Base-by-base conservation (phyloP, 2,797 vertebrate species). In the Heteromormyrus szaboi region DNA sequence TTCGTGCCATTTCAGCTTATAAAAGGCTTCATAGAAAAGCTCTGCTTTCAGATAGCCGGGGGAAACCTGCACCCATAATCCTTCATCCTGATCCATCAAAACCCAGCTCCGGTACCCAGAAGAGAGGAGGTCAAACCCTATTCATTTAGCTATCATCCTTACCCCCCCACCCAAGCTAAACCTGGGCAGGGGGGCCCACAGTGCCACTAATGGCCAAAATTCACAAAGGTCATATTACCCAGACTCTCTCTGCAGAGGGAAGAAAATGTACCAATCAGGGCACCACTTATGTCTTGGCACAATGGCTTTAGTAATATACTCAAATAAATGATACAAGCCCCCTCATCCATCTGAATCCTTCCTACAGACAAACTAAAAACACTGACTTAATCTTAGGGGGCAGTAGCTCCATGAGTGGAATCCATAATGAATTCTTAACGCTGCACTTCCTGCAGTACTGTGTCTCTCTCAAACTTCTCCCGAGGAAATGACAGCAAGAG, bases 41-140 rank as follows among this genome's bases (percentile, higher is more conserved):
- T 12, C 62, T 68, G 25, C 25, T 68, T 33, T 68, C 9, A 0
- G 25, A 33, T 12, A 14, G 62, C 0, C 0, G n/a, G 62, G 62
- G 62, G 62, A 4, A 33, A 29, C 8, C 3, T 12, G 62, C 12
- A 33, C 62, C 62, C 62, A 68, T 14, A 68, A 33, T 8, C 25
- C 11, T 68, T 68, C 11, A 68, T 14, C 62, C 25, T 68, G 3
- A 68, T 4, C 25, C 62, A 89, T 94, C 96, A 51, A 98, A 92
- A 37, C 93, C 94, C 0, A 96, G 93, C 87, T 96, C 96, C 96
- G 91, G 85, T 46, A 88, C 50, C 91, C 84, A 85, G 17, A 33
- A 9, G 22, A 22, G 59, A 33, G 17, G 41, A 88, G 51, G n/a
- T 50, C 88, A 88, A 33, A 11, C 50, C 2, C 87, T 9, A 33